Conservation (phyloP, 2,113 vertebrate genomes). For the Tonatia bakeri region DNA sequence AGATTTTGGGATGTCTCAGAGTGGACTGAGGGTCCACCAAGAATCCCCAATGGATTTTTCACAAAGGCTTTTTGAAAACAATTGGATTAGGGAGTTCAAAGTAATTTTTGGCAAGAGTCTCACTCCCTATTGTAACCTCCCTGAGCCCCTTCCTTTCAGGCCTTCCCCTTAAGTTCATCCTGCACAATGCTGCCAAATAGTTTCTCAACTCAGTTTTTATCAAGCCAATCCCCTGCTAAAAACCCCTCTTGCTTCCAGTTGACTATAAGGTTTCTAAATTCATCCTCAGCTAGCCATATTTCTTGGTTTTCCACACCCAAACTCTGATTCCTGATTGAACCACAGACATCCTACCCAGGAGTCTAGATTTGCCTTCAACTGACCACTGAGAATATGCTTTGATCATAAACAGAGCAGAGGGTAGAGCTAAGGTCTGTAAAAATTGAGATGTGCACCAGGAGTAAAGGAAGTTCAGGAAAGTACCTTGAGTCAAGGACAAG, state of each 20-base stretch:
- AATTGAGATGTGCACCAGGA: not conserved
- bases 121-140: too few relatives aligned
- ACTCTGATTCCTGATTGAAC: too few relatives aligned
- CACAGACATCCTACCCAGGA: too few relatives aligned
- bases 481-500: not conserved
- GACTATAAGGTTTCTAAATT: too few relatives aligned
- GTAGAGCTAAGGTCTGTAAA: not conserved
- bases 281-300: too few relatives aligned
- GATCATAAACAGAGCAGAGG: not conserved
- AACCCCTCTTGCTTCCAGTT: too few relatives aligned
- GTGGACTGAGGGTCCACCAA: not conserved
- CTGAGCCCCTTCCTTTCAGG: too few relatives aligned
- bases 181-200: too few relatives aligned
- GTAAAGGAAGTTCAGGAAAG: not conserved
- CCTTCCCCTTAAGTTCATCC: too few relatives aligned
- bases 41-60: not conserved
- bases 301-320: too few relatives aligned
- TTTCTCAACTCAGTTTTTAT: too few relatives aligned
- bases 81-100: not conserved
- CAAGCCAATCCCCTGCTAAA: too few relatives aligned
- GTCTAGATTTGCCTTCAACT: not conserved
- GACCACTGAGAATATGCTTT: not conserved
- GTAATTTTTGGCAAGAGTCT: not conserved
- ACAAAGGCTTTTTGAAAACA: not conserved
- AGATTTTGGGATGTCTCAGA: not conserved